Conservation (phyloP, 2,113 vertebrate species). For the Madoqua kirkii region DNA sequence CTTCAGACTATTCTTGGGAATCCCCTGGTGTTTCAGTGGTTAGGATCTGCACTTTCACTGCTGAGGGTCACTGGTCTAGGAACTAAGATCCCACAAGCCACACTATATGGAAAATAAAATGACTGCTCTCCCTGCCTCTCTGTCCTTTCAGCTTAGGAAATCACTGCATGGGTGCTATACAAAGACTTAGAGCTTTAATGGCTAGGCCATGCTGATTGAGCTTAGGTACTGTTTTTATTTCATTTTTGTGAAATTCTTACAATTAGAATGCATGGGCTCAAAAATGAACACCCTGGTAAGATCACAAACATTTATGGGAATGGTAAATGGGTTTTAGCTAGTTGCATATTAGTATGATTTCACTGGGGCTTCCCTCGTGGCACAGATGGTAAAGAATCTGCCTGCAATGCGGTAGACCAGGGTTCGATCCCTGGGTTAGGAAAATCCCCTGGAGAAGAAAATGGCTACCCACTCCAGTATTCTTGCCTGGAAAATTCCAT, state of each 20-base stretch:
- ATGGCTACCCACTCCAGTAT: neutral
- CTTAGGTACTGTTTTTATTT: neutral
- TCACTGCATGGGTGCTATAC: neutral
- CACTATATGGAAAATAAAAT: neutral
- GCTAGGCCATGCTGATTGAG: neutral
- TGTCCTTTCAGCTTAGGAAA: neutral
- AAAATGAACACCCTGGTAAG: neutral
- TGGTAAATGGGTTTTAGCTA: neutral
- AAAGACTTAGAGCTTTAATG: neutral
- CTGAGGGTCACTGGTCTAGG: neutral
- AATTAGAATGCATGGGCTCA: neutral
- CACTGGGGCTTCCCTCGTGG: neutral
- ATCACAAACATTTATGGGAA: neutral
- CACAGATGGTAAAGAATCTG: neutral
- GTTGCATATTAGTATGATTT: neutral
- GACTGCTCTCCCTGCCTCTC: neutral
- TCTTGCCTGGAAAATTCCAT: neutral
- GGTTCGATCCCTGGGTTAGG: neutral
- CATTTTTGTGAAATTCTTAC: constrained; percentile 11
- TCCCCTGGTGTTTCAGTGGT: neutral
- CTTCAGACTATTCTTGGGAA: neutral
- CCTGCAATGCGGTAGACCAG: neutral
- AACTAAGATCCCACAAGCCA: neutral
- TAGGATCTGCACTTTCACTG: neutral
- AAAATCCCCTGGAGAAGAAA: neutral